Evolutionary conservation across 2,797 vertebrate species (phyloP).

Genomic region (Pipistrellus pygmaeus): DNA sequence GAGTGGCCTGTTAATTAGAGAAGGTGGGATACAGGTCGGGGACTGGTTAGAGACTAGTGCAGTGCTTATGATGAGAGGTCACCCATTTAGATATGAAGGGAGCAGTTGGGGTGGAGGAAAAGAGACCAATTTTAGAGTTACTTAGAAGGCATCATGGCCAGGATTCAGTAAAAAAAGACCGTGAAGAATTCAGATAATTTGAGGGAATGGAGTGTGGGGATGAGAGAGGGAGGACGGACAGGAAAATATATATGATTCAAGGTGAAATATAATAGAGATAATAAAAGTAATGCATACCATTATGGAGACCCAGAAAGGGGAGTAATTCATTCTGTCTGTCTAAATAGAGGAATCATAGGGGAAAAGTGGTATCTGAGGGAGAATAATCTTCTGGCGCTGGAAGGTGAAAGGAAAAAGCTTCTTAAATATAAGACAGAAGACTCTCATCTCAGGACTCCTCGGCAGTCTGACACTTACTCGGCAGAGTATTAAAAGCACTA

Average conservation of each 20-base stretch:
- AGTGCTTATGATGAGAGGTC: background rate
- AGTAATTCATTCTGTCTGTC: background rate
- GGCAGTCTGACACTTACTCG: background rate
- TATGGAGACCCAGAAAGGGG: background rate
- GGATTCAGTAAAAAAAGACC: background rate
- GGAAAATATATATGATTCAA: slow-evolving; percentile 31
- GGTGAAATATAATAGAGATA: background rate
- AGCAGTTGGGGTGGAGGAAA: background rate
- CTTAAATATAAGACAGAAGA: slow-evolving; percentile 19
- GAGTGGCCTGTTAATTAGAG: background rate
- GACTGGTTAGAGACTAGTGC: background rate
- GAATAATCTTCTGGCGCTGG: background rate
- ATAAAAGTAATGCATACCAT: background rate
- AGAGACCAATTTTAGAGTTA: background rate
- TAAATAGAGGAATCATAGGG: background rate
- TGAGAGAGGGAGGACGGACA: background rate
- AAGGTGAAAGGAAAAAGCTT: background rate
- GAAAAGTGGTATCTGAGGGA: background rate
- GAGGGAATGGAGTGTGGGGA: background rate
- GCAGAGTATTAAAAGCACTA: background rate
- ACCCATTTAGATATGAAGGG: background rate
- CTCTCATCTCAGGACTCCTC: background rate
- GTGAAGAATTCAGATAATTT: slow-evolving; percentile 48
- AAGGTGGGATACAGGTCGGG: background rate
- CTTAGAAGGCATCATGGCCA: background rate